Conservation (phyloP, 2,888 invertebrate species). For the Neoascia interrupta region DNA sequence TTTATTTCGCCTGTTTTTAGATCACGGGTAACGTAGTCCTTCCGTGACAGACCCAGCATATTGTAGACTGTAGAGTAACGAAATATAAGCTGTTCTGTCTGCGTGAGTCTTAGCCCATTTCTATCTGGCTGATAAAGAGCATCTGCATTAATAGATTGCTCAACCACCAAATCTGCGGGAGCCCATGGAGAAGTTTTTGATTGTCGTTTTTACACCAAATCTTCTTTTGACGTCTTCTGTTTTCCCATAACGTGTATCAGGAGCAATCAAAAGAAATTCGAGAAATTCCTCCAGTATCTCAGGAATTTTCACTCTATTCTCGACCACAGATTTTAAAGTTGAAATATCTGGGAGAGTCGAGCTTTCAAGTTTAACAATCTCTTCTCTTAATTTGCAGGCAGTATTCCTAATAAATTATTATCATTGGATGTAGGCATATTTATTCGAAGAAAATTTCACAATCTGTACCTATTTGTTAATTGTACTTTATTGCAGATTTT, state of each 20-base stretch:
- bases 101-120: no score
- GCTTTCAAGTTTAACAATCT: neutral
- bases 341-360: neutral
- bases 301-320: neutral
- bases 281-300: neutral
- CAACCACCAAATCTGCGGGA: neutral
- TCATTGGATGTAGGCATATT: no score
- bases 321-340: constrained; percentile 2
- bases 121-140: no score
- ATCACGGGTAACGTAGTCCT: constrained; percentile 4
- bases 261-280: neutral
- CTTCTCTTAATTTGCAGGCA: constrained; percentile 7
- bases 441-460: no score
- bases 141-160: constrained; percentile 9
- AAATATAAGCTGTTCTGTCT: constrained; percentile 18
- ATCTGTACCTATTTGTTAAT: neutral
- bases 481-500: neutral
- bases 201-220: constrained; percentile 2
- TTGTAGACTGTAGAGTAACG: constrained; percentile 16
- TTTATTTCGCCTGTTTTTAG: constrained; percentile 5
- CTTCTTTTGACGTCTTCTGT: constrained; percentile 1
- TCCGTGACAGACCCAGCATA: neutral
- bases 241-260: neutral
- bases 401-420: neutral
- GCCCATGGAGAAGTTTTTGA: constrained; percentile 3